Evolutionary conservation across 1,140 invertebrate genomes (phyloP).

Genomic region (Steinernema khuongi): DNA sequence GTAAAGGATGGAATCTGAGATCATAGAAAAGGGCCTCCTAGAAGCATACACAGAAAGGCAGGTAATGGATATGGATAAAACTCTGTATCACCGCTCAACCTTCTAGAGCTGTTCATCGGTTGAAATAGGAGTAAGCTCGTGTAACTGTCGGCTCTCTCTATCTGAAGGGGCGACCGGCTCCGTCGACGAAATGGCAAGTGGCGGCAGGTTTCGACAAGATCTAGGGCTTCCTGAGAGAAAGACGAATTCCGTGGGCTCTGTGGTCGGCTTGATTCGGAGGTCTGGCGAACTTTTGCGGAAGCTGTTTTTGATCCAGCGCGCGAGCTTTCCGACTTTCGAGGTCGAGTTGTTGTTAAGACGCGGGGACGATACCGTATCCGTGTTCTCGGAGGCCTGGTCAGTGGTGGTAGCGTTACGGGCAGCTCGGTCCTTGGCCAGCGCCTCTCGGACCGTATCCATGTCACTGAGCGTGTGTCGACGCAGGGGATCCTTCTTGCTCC

Average conservation of each 20-base stretch:
- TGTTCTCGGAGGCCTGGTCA: not conserved
- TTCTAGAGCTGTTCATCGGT: conserved; percentile 8
- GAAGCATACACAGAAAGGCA: conserved; percentile 9
- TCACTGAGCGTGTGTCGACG: conserved; percentile 35
- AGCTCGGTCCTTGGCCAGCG: not conserved
- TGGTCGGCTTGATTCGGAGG: conserved; percentile 3
- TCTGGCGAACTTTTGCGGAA: conserved; percentile 21
- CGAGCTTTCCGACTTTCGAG: conserved; percentile 29
- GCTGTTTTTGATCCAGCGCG: conserved; percentile 33
- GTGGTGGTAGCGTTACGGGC: not conserved
- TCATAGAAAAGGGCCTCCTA: conserved; percentile 10
- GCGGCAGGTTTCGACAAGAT: not conserved
- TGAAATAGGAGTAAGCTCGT: not conserved
- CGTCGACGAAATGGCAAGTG: not conserved
- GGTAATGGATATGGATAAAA: conserved; percentile 10
- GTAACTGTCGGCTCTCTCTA: not conserved
- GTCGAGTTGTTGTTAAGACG: not conserved
- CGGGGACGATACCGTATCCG: conserved; percentile 22
- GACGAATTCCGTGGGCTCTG: not conserved
- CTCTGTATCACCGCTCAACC: not conserved
- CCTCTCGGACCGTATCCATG: conserved; percentile 34
- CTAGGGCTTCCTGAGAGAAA: conserved; percentile 1
- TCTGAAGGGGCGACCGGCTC: not conserved
- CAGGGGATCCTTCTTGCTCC: conserved; percentile 17
- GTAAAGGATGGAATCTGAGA: not conserved